Percentiles rank a stretch among this genome's conserved stretches.
Evolutionary conservation across 2,113 vertebrate genomes (phyloP).

Genomic region (Phylloscopus trochiloides): DNA sequence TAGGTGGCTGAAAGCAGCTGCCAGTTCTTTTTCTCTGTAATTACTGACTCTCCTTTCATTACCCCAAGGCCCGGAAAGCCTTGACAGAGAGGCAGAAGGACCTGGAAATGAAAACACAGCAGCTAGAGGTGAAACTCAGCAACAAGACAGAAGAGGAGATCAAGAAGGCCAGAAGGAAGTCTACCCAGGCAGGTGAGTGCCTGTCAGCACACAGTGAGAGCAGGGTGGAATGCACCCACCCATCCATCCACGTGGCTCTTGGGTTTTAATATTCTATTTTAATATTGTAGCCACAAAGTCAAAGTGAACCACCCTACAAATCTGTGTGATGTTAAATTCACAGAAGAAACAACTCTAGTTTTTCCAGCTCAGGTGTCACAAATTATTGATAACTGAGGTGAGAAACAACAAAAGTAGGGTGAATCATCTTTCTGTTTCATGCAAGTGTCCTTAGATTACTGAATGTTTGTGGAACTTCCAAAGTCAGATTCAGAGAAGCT

Average conservation of each 20-base stretch:
- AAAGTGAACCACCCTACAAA: neutral
- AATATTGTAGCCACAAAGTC: neutral
- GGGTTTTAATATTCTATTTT: neutral
- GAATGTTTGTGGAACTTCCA: neutral
- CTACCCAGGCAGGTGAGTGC: slow-evolving; percentile 93
- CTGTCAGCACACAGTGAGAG: accelerated
- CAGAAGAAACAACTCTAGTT: neutral
- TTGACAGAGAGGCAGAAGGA: slow-evolving; percentile 94
- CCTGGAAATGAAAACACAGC: slow-evolving; percentile 95
- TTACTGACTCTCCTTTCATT: neutral
- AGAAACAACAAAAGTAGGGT: neutral
- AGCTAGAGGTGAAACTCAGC: slow-evolving; percentile 93
- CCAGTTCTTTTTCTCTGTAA: neutral
- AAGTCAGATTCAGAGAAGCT: neutral
- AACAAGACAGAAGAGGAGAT: slow-evolving; percentile 97
- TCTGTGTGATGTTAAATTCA: neutral
- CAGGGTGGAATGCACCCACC: neutral
- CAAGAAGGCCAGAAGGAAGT: slow-evolving; percentile 96
- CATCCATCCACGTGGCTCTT: accelerated
- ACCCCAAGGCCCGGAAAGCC: slow-evolving; percentile 86
- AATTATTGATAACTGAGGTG: neutral
- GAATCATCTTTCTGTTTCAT: neutral
- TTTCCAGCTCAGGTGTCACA: neutral
- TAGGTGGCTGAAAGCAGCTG: neutral
- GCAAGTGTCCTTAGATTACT: neutral